Evolutionary conservation across 1,140 invertebrate genomes (phyloP), one percentile per base, ranked within the genome.

Genomic region (Bombus sylvicola): DNA sequence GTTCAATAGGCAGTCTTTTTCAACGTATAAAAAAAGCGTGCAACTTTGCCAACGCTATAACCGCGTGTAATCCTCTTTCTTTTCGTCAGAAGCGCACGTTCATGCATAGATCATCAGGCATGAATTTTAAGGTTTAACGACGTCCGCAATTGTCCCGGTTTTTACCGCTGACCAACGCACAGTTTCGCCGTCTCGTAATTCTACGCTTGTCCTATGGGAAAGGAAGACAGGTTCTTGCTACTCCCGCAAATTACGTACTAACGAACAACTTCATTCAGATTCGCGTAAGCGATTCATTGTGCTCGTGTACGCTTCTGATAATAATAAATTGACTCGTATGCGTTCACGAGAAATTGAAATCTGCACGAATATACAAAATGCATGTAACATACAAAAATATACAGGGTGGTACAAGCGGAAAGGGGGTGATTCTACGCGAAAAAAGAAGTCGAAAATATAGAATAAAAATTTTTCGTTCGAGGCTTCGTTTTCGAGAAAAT

Each of bases 241-340:
- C 47, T 8, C 18, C 47, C 74, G 47, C 47, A 59, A 84, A 84
- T 84, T 83, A 41, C 82, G 53, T 47, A 15, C 47, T 78, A 69
- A 84, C 82, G 75, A 78, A 78, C 78, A 78, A 78, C 66, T 71
- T 71, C 74, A 43, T 84, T 84, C 69, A 59, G 53, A 77, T 77
- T 83, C 59, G 41, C 72, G 39, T n/a, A 75, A 31, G 71, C 57
- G 71, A 82, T 82, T 53, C 47, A 53, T 53, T 22, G 47, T 53
- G 18, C 1, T 18, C 6, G 18, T 53, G 47, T 53, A 2, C 5
- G 47, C 47, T 53, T 22, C 47, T 53, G 2, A 53, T 53, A 3
- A 53, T 53, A 8, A 53, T 53, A 53, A 53, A 22, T 22, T 53
- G 18, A 22, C 18, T 53, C 47, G 18, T 22, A 53, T 2, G 0